These are phyloP conservation scores for Melanerpes formicivorus DNA, from an alignment of 2,113 vertebrate genomes.

Conservation along the genomic window DNA sequence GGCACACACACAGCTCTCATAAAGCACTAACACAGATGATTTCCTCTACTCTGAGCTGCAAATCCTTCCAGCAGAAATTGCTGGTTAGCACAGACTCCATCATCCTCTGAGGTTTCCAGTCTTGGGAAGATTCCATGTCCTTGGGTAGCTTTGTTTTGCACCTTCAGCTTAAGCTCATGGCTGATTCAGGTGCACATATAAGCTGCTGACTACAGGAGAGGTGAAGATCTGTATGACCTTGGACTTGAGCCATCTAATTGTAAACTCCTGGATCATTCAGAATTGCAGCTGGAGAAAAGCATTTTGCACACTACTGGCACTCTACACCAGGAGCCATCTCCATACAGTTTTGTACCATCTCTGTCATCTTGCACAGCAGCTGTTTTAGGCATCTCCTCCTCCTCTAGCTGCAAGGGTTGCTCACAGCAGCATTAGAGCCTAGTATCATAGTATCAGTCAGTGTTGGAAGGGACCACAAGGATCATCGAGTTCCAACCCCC, in stretches of 20 bases:
- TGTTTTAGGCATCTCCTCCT: background rate
- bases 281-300: background rate
- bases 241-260: background rate
- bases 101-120: background rate
- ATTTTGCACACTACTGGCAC: background rate
- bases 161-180: background rate
- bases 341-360: background rate
- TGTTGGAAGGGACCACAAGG: too few species aligned
- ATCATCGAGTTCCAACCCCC: too few species aligned
- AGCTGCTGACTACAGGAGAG: background rate
- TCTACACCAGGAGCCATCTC: background rate
- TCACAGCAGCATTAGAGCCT: background rate
- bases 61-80: background rate
- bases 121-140: background rate
- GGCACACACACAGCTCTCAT: background rate
- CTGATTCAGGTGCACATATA: background rate
- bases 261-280: background rate
- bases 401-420: background rate
- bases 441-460: too few species aligned
- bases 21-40: background rate
- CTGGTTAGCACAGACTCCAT: background rate
- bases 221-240: background rate
- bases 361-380: background rate
- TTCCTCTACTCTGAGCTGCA: background rate
- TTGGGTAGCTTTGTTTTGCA: background rate